A percentile compares a stretch with the other conserved stretches of the same genome.
phyloP scores from a whole-genome alignment of 2,113 vertebrate genomes.

The Apus apus region DNA sequence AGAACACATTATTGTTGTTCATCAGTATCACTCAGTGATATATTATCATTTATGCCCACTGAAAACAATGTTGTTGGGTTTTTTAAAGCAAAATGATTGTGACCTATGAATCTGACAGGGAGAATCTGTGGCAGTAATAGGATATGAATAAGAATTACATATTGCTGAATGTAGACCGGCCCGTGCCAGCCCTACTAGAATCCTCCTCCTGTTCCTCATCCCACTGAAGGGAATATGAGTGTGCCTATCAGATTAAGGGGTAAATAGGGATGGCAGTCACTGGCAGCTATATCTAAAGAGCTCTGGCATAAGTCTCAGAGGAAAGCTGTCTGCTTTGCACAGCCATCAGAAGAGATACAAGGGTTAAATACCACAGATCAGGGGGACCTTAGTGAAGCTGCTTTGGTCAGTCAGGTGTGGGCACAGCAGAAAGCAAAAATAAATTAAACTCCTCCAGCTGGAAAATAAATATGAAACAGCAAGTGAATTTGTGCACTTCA shows the following conservation, averaged over 20 bases:
- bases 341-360: not conserved
- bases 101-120: not conserved
- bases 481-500: conserved; percentile 65
- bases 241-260: not conserved
- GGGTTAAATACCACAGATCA: conserved; percentile 26
- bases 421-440: conserved; percentile 71
- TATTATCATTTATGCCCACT: not conserved
- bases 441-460: conserved; percentile 77
- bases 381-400: not conserved
- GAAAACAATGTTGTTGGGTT: not conserved
- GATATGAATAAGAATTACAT: not conserved
- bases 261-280: not conserved
- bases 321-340: conserved; percentile 1
- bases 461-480: conserved; percentile 77
- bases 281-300: not conserved
- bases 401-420: conserved; percentile 53
- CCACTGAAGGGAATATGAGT: not conserved
- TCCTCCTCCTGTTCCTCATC: not conserved
- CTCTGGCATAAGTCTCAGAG: not conserved
- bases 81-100: not conserved
- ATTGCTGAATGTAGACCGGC: not conserved
- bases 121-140: not conserved
- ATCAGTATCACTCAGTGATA: not conserved
- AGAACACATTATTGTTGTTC: not conserved
- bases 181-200: not conserved